Conservation (phyloP, 2,797 vertebrate species). For the Delichon dasypus region DNA sequence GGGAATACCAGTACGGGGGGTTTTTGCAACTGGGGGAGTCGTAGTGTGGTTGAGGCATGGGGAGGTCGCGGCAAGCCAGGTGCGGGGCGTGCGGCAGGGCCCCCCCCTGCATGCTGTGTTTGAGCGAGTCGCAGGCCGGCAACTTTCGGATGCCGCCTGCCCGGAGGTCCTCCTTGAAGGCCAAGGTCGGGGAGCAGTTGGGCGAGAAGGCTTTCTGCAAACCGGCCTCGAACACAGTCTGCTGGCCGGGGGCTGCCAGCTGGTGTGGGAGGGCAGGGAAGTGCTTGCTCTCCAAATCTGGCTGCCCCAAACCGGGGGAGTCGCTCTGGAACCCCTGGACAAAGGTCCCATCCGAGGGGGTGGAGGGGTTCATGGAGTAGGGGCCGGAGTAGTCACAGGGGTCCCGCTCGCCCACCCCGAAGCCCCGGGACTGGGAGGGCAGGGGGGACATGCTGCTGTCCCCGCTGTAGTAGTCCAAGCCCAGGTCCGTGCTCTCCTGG, state of each 20-base stretch:
- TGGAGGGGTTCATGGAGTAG: slow-evolving; percentile 96
- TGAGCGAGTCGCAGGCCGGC: slow-evolving; percentile 79
- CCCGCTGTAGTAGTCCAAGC: slow-evolving; percentile 96
- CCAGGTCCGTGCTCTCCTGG: slow-evolving; percentile 86
- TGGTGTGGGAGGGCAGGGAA: slow-evolving; percentile 83
- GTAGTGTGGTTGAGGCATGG: slow-evolving; percentile 85
- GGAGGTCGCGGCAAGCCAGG: slow-evolving; percentile 86
- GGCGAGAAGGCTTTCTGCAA: slow-evolving; percentile 93
- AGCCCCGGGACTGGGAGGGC: slow-evolving; percentile 87
- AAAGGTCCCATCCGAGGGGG: slow-evolving; percentile 94
- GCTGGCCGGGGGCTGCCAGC: slow-evolving; percentile 75
- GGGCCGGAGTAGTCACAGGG: slow-evolving; percentile 95
- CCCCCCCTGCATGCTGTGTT: slow-evolving; percentile 75
- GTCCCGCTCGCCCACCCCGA: slow-evolving; percentile 85
- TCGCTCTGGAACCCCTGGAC: slow-evolving; percentile 91
- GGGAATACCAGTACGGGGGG: slow-evolving; percentile 94
- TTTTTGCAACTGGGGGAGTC: slow-evolving; percentile 96
- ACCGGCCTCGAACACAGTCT: slow-evolving; percentile 77
- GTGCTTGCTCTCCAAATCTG: slow-evolving; percentile 87
- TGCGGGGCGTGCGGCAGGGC: slow-evolving; percentile 55
- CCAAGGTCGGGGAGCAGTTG: slow-evolving; percentile 88
- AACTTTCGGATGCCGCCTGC: slow-evolving; percentile 82
- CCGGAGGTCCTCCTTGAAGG: slow-evolving; percentile 81
- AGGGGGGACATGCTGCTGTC: slow-evolving; percentile 97
- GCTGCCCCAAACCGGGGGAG: slow-evolving; percentile 89